These are phyloP conservation scores for Cassiopea andromeda DNA, from an alignment of 30 jellyfish, hydroid and myxozoan genomes.

Conservation along the genomic window DNA sequence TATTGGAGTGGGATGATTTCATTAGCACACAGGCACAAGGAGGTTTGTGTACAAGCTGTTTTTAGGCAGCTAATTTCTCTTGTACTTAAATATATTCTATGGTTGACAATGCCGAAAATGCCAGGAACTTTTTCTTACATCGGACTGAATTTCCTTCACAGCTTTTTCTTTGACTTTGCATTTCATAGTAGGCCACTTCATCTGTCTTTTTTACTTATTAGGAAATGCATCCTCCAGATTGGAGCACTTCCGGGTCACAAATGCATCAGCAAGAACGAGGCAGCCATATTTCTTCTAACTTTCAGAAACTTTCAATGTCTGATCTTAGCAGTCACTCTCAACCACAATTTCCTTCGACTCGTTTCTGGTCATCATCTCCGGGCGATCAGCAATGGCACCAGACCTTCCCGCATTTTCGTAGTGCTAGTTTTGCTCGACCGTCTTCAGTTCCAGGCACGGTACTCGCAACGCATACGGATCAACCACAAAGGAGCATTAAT, in stretches of 20 bases:
- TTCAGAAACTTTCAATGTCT: conserved; percentile 11
- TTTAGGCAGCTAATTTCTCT: too few species aligned
- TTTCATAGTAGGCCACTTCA: neutral
- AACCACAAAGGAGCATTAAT: neutral
- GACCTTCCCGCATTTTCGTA: conserved; percentile 14
- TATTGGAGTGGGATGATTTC: conserved; percentile 13
- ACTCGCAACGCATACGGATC: conserved; percentile 12
- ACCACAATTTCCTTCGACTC: conserved; percentile 9
- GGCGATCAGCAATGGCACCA: conserved; percentile 37
- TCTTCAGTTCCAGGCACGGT: conserved; percentile 46
- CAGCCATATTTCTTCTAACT: neutral
- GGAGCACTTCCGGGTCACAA: conserved; percentile 14
- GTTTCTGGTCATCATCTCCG: conserved; percentile 51
- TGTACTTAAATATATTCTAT: too few species aligned
- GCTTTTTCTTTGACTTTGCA: too few species aligned
- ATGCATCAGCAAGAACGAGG: conserved; percentile 22
- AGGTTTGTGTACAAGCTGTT: neutral
- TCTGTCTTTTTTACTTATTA: neutral
- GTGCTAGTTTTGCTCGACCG: conserved; percentile 32
- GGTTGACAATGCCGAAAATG: too few species aligned
- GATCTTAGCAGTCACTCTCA: conserved; percentile 12
- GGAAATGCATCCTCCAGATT: conserved; percentile 36
- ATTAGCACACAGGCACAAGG: neutral
- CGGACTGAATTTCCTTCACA: too few species aligned
- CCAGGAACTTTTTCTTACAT: too few species aligned